Evolutionary conservation across 2,888 invertebrate species (phyloP).

Genomic region (Drosophila kanekoi): DNA sequence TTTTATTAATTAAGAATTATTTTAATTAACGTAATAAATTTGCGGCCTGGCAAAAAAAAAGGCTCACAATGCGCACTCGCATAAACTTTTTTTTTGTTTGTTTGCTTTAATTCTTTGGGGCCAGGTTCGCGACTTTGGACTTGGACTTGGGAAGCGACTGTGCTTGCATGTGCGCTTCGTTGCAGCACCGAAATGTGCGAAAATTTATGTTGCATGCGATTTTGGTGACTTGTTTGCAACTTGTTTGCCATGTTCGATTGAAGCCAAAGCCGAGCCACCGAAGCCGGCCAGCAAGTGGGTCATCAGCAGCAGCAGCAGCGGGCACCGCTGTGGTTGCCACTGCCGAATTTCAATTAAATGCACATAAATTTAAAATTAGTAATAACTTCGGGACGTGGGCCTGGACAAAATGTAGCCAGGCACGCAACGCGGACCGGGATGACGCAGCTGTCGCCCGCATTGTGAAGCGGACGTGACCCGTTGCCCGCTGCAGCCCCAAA

Average conservation of each 20-base stretch:
- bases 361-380: conserved; percentile 78
- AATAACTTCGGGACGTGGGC: conserved; percentile 68
- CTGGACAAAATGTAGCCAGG: conserved; percentile 67
- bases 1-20: conserved; percentile 86
- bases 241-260: conserved; percentile 73
- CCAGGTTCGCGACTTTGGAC: conserved; percentile 38
- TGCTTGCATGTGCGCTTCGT: conserved; percentile 58
- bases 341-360: conserved; percentile 77
- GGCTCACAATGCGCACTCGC: conserved; percentile 38
- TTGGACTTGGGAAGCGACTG: conserved; percentile 10
- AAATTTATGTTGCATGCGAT: conserved; percentile 83
- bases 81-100: conserved; percentile 23
- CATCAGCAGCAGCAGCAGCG: conserved; percentile 23
- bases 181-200: conserved; percentile 76
- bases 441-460: conserved; percentile 72
- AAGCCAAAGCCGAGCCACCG: conserved; percentile 16
- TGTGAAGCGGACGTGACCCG: conserved; percentile 63
- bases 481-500: conserved; percentile 16
- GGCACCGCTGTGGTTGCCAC: conserved; percentile 28
- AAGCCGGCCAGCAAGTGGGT: conserved; percentile 54
- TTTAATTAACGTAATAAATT: conserved; percentile 86
- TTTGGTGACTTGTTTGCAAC: conserved; percentile 80
- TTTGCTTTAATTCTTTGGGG: conserved; percentile 19
- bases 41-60: conserved; percentile 53
- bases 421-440: conserved; percentile 55